Conservation (phyloP, 2,113 vertebrate species). For the Podarcis raffonei region DNA sequence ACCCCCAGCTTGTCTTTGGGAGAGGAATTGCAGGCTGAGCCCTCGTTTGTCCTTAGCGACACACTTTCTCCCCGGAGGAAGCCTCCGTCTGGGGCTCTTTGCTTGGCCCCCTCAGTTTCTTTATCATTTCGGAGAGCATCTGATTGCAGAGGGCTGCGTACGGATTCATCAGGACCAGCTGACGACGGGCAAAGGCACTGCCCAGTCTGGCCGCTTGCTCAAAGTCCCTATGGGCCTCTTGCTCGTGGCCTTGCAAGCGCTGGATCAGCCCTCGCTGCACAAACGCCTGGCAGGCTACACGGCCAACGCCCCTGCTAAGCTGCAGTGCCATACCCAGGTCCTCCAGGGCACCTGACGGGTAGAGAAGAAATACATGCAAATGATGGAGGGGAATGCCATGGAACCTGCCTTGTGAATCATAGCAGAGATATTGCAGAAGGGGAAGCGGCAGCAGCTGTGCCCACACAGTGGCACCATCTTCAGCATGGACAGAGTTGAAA, state of each 20-base stretch:
- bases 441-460: neutral
- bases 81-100: neutral
- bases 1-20: too few relatives aligned
- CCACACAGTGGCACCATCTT: too few relatives aligned
- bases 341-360: conserved; percentile 80
- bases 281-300: conserved; percentile 83
- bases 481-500: neutral
- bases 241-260: conserved; percentile 75
- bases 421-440: too few relatives aligned
- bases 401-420: too few relatives aligned
- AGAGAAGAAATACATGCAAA: accelerated
- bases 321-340: conserved; percentile 84
- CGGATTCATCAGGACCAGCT: conserved; percentile 88
- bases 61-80: neutral
- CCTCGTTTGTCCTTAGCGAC: neutral
- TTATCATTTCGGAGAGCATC: conserved; percentile 88
- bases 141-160: conserved; percentile 95
- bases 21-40: neutral
- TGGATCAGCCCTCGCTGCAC: conserved; percentile 90
- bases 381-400: neutral
- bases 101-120: conserved; percentile 65
- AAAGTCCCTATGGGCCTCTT: conserved; percentile 82
- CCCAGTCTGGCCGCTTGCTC: conserved; percentile 84
- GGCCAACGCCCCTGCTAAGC: conserved; percentile 80
- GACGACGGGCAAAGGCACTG: conserved; percentile 88